A percentile compares a stretch with the other conserved stretches of the same genome.
These are phyloP conservation scores for Anser cygnoides DNA, from an alignment of 2,113 vertebrate genomes.

Conservation along the genomic window DNA sequence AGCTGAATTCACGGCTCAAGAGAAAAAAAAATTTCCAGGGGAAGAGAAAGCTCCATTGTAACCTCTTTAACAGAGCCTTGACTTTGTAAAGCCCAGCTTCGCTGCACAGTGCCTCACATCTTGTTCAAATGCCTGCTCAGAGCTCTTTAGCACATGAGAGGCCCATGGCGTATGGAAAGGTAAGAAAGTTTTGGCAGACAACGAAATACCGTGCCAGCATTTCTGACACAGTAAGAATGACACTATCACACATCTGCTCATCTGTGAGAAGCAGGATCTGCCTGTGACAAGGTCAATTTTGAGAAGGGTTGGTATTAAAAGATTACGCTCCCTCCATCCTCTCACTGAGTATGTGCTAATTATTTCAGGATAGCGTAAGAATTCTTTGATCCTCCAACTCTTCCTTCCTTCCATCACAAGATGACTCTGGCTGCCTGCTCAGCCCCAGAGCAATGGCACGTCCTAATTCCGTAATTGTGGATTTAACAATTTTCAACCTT, in stretches of 20 bases:
- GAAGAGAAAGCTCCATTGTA: not conserved
- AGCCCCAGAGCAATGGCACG: not conserved
- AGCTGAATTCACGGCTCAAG: not conserved
- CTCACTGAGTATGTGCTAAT: slow-evolving; percentile 33
- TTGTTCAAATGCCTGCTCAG: not conserved
- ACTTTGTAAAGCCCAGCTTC: not conserved
- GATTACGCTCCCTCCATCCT: slow-evolving; percentile 62
- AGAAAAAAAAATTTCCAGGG: not conserved
- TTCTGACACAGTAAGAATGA: not conserved
- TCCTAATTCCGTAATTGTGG: not conserved
- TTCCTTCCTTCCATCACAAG: not conserved
- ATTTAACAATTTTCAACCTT: slow-evolving; percentile 35
- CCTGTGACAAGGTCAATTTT: slow-evolving; percentile 55
- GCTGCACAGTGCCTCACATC: not conserved
- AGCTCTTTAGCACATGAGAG: not conserved
- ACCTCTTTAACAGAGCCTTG: not conserved
- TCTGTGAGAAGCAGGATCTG: not conserved
- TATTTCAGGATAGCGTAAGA: slow-evolving; percentile 32
- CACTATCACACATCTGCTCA: not conserved
- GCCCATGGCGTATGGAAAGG: not conserved
- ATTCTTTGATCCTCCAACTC: slow-evolving; percentile 44
- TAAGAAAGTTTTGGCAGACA: not conserved
- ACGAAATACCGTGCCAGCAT: not conserved
- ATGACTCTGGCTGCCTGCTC: not conserved
- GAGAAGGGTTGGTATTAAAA: slow-evolving; percentile 66